Evolutionary conservation across 1,140 invertebrate species (phyloP), one percentile per base, ranked within the genome.

Genomic region (Ips typographus): DNA sequence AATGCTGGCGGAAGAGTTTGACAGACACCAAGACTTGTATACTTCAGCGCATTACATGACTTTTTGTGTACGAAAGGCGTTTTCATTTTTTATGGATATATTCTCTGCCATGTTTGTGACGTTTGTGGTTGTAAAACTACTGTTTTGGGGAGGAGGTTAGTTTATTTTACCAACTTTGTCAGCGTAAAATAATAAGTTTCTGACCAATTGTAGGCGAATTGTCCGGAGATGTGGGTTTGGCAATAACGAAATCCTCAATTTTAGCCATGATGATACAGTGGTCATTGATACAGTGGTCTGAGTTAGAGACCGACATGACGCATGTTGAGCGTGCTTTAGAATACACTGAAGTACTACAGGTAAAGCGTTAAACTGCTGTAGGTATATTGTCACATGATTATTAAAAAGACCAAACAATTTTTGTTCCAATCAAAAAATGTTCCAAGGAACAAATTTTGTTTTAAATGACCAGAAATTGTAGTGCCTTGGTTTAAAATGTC

Each of bases 81-180:
- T 94, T 75, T 91, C 90, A 1, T 89, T 93, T 74, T 91, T 89
- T 82, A 79, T 94, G 63, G 92, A 95, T 79, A 85, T 90, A 73
- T 83, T 93, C 36, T 91, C 90, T 76, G 87, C 88, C 1, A 65
- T 89, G 2, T 94, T 91, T 77, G 88, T 94, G 53, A 85, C 85
- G 0, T 76, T 87, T 64, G 89, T 89, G 8, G 89, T 88, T 2
- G 84, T 86, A 71, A 82, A 82, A 1, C 77, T 80, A 6, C 74
- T 81, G 4, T 79, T 83, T 8, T 78, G 82, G 36, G 71, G 74
- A 41, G 68, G 62, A 74, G 22, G 22, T 22, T 77, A 74, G 70
- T 93, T 93, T 7, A 40, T 4, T 55, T 6, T 55, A 55, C 37
- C 1, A 37, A 37, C 53, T 22, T 22, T 22, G 22, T 22, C 22